These are phyloP conservation scores for Myiopsitta monachus DNA, from an alignment of 2,113 vertebrate species.

Conservation along the genomic window DNA sequence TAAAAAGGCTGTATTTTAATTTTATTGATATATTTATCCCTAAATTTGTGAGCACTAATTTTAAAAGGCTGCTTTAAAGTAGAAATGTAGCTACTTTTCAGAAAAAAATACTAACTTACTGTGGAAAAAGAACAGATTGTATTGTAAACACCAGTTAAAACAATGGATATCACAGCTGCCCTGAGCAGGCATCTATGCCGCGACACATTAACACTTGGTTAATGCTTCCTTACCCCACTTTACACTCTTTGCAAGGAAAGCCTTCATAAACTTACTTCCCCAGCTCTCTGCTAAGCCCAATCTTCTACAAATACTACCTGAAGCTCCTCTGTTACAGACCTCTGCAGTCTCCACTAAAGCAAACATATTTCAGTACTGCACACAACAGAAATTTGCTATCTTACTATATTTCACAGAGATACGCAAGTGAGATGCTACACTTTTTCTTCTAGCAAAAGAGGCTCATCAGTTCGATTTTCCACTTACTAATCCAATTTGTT, in stretches of 20 bases:
- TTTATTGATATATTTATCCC: neutral
- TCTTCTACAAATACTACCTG: neutral
- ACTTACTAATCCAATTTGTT: neutral
- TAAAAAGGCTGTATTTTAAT: neutral
- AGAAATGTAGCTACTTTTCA: neutral
- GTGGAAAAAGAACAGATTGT: neutral
- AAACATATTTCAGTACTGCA: neutral
- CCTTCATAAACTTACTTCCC: neutral
- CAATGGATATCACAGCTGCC: neutral
- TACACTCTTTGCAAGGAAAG: neutral
- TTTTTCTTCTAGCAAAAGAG: neutral
- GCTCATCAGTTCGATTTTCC: neutral
- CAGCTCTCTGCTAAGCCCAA: neutral
- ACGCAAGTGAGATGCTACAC: neutral
- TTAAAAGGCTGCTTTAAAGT: neutral
- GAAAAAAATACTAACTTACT: neutral
- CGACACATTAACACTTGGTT: neutral
- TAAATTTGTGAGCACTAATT: neutral
- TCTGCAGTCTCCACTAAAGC: fast-evolving
- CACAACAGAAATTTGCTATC: neutral
- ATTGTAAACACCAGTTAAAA: neutral
- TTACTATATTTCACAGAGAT: neutral
- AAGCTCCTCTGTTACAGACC: neutral
- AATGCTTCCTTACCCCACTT: neutral
- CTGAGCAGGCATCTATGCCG: neutral